Percentiles rank a stretch among this genome's conserved stretches.
These are phyloP conservation scores for Apamea crenata DNA, from an alignment of 2,888 invertebrate species.

Conservation along the genomic window DNA sequence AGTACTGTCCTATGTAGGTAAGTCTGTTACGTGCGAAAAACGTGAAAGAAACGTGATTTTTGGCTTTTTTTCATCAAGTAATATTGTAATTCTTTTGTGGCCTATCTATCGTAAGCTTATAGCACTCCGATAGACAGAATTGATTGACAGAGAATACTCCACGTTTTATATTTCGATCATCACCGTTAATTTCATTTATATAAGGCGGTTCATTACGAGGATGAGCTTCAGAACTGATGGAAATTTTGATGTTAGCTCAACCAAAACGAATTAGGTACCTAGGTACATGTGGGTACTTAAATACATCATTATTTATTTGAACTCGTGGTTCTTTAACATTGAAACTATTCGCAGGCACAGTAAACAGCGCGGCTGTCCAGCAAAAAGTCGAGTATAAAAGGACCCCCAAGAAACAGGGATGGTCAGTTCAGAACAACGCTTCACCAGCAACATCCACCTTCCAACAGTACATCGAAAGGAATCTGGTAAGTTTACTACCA, in stretches of 20 bases:
- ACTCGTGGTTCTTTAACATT: constrained; percentile 44
- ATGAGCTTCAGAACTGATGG: not conserved
- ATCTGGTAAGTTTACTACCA: constrained; percentile 60
- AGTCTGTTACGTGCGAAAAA: not conserved
- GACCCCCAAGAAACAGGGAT: constrained; percentile 64
- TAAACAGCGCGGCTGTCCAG: constrained; percentile 50
- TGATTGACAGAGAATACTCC: not conserved
- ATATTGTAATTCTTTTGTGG: not conserved
- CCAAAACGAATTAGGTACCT: not conserved
- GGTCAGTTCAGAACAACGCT: constrained; percentile 82
- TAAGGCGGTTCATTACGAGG: too few species aligned
- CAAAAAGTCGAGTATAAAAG: constrained; percentile 80
- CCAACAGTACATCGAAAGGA: constrained; percentile 60
- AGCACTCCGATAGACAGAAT: not conserved
- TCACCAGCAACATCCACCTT: constrained; percentile 64
- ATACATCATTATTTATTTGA: not conserved
- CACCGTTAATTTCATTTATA: not conserved
- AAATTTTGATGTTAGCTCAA: not conserved
- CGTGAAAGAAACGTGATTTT: not conserved
- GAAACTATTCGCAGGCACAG: constrained; percentile 41
- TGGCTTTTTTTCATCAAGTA: not conserved
- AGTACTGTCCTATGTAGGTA: too few species aligned
- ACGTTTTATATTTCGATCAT: not conserved
- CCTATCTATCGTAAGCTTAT: not conserved
- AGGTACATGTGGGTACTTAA: not conserved